A percentile compares a stretch with the other conserved stretches of the same genome.
Conservation (phyloP, 2,797 vertebrate genomes). For the Tinamus major region DNA sequence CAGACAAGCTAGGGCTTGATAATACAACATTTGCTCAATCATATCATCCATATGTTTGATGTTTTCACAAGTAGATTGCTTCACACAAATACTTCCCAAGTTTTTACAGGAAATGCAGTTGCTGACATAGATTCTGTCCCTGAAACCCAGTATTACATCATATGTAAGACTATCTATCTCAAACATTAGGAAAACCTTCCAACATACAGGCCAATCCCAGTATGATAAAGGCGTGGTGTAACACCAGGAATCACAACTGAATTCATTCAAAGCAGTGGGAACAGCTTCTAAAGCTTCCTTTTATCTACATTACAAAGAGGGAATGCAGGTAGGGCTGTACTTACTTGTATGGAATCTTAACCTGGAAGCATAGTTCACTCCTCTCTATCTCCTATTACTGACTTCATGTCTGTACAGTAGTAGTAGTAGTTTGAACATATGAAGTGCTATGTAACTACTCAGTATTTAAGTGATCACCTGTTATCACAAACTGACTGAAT, state of each 20-base stretch:
- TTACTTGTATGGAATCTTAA: neutral
- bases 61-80: neutral
- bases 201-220: neutral
- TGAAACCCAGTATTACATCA: neutral
- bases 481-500: neutral
- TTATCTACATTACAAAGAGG: neutral
- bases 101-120: neutral
- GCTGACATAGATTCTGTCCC: constrained; percentile 17
- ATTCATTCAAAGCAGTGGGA: neutral
- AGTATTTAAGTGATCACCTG: neutral
- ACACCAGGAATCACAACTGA: neutral
- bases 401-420: neutral
- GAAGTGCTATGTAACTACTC: neutral
- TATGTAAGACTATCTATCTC: neutral
- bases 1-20: constrained; percentile 2
- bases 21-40: neutral
- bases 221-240: neutral
- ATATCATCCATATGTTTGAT: neutral
- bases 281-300: neutral
- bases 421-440: neutral
- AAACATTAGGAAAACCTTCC: neutral
- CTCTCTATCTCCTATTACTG: neutral
- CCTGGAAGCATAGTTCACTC: neutral
- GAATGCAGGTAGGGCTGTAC: neutral
- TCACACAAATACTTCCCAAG: neutral